A percentile compares a stretch with the other conserved stretches of the same genome.
phyloP scores from a whole-genome alignment of 2,113 vertebrate species.

The Hippolais icterina region DNA sequence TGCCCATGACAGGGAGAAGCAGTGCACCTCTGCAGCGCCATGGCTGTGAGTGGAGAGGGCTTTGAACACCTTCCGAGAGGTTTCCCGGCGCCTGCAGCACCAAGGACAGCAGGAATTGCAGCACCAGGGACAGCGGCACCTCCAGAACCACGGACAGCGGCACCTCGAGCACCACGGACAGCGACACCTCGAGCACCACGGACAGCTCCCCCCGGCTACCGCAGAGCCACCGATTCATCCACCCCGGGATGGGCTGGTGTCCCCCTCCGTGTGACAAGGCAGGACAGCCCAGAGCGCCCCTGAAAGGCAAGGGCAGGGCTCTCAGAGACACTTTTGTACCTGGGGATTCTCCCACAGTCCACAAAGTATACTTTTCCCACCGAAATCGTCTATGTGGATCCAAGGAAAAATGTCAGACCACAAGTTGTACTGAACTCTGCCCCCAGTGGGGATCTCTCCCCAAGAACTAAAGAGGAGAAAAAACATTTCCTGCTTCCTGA shows the following conservation, averaged over 20 bases:
- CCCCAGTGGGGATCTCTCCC: fast-evolving
- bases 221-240: fast-evolving
- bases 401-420: fast-evolving
- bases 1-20: fast-evolving
- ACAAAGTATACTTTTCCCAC: fast-evolving
- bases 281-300: fast-evolving
- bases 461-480: neutral
- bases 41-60: fast-evolving
- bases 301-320: neutral
- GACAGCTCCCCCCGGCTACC: fast-evolving
- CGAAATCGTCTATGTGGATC: fast-evolving
- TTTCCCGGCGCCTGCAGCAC: neutral
- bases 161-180: neutral
- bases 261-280: fast-evolving
- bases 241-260: fast-evolving
- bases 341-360: fast-evolving
- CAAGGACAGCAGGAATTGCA: neutral
- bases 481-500: neutral
- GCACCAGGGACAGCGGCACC: neutral
- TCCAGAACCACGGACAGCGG: neutral
- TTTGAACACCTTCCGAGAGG: fast-evolving
- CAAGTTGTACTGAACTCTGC: fast-evolving
- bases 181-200: neutral
- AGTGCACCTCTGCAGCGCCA: fast-evolving
- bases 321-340: neutral